A percentile compares a stretch with the other conserved stretches of the same genome.
phyloP scores from a whole-genome alignment of 2,888 invertebrate species.

The Ferdinandea cuprea region DNA sequence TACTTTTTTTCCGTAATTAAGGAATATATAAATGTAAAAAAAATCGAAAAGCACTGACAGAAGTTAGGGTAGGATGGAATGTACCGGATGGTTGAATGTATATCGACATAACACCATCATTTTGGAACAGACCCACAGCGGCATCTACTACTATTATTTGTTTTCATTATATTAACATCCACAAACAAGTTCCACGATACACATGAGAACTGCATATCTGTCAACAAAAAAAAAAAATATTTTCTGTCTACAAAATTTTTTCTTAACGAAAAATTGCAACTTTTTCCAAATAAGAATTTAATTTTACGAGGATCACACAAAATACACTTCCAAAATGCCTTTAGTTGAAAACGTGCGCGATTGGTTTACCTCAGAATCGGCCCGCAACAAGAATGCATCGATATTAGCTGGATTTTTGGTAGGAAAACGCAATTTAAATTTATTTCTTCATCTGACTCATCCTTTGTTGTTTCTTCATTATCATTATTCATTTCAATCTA shows the following conservation, averaged over 20 bases:
- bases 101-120: background rate
- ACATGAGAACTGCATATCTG: slow-evolving; percentile 23
- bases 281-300: background rate
- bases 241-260: slow-evolving; percentile 37
- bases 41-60: too few relatives aligned
- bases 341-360: slow-evolving; percentile 90
- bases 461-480: slow-evolving; percentile 18
- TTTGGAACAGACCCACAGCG: background rate
- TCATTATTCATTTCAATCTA: slow-evolving; percentile 26
- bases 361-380: slow-evolving; percentile 93
- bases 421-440: slow-evolving; percentile 76
- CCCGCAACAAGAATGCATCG: slow-evolving; percentile 93
- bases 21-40: too few relatives aligned
- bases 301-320: background rate
- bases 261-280: background rate
- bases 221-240: slow-evolving; percentile 53
- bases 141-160: slow-evolving; percentile 31
- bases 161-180: too few relatives aligned
- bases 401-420: slow-evolving; percentile 94
- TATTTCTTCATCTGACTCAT: slow-evolving; percentile 60
- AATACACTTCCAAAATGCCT: slow-evolving; percentile 83
- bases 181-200: slow-evolving; percentile 35
- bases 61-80: too few relatives aligned
- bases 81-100: too few relatives aligned
- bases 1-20: too few relatives aligned